phyloP scores from a whole-genome alignment of 1,140 invertebrate genomes.

The Acyrthosiphon pisum region DNA sequence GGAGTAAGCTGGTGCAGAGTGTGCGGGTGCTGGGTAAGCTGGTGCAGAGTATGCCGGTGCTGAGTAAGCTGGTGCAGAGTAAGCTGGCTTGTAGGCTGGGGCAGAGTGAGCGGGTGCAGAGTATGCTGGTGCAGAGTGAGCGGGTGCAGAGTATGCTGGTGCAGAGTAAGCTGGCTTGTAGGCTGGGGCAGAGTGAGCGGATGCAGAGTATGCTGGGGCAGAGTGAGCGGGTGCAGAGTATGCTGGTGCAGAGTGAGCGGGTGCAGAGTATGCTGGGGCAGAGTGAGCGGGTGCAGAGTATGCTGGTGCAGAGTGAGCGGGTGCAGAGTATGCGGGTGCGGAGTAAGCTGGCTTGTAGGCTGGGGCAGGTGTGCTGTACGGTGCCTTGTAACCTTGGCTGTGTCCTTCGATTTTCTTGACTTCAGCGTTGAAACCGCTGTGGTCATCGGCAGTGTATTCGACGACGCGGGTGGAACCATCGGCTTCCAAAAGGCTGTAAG shows the following conservation, averaged over 20 bases:
- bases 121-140: neutral
- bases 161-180: neutral
- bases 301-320: no score
- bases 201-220: no score
- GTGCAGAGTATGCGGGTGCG: no score
- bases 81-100: no score
- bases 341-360: neutral
- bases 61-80: slow-evolving; percentile 19
- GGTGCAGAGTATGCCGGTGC: neutral
- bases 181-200: no score
- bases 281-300: no score
- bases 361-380: neutral
- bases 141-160: no score
- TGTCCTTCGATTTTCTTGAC: slow-evolving; percentile 58
- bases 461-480: neutral
- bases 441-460: slow-evolving; percentile 35
- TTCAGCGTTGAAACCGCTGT: slow-evolving; percentile 61
- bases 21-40: neutral
- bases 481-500: neutral
- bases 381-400: neutral
- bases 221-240: no score
- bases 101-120: neutral
- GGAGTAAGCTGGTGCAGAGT: neutral
- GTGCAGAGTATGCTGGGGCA: no score
- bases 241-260: no score